These are phyloP conservation scores for Clitarchus hookeri DNA, from an alignment of 2,888 invertebrate genomes.

Conservation along the genomic window DNA sequence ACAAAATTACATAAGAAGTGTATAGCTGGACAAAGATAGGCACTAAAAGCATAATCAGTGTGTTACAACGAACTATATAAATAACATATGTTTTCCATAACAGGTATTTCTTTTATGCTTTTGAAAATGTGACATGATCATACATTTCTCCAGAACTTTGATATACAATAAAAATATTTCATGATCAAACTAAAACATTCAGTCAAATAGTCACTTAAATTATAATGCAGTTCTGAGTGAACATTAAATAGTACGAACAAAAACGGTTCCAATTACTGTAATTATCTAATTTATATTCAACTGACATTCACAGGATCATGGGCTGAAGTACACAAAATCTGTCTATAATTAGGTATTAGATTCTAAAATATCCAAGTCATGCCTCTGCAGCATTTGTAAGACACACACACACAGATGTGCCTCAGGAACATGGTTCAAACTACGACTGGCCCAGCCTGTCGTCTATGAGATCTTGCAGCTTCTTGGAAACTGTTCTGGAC, in stretches of 20 bases:
- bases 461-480: constrained; percentile 64
- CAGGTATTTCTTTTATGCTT: neutral
- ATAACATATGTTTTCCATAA: neutral
- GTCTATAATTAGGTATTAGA: neutral
- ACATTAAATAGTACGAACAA: neutral
- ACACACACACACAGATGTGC: neutral
- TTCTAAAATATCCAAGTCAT: neutral
- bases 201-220: neutral
- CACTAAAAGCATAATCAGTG: neutral
- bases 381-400: neutral
- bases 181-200: neutral
- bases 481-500: constrained; percentile 59
- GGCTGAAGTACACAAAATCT: neutral
- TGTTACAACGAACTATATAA: too few relatives aligned
- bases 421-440: neutral
- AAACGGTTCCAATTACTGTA: neutral
- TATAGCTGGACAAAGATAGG: neutral
- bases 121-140: neutral
- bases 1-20: neutral
- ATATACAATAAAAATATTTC: neutral
- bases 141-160: neutral
- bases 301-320: too few relatives aligned
- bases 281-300: neutral
- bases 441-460: constrained; percentile 59
- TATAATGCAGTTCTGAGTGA: neutral